Evolutionary conservation across 1,140 invertebrate species (phyloP).

Genomic region (Leptoteleia sp.): DNA sequence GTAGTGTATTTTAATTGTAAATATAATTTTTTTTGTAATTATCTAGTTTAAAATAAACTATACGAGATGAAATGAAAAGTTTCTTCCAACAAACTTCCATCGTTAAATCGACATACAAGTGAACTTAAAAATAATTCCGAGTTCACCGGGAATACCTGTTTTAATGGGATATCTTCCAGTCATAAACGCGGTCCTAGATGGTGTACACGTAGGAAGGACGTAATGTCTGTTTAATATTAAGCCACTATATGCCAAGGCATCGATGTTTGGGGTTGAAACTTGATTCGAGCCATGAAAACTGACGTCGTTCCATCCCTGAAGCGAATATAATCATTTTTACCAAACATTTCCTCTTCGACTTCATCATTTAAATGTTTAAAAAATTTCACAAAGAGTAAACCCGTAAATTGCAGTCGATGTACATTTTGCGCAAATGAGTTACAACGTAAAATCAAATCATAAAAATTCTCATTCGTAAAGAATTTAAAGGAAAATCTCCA

Average conservation of each 20-base stretch:
- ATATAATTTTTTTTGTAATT: no score
- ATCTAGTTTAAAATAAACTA: no score
- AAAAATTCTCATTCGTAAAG: no score
- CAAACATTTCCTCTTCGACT: no score
- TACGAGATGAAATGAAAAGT: no score
- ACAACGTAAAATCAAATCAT: no score
- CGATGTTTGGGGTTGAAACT: conserved; percentile 86
- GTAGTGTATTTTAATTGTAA: no score
- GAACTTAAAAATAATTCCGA: not conserved
- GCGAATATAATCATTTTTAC: conserved; percentile 21
- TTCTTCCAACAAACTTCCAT: no score
- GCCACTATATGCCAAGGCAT: conserved; percentile 84
- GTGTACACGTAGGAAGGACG: conserved; percentile 83
- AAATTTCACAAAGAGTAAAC: no score
- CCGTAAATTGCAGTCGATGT: no score
- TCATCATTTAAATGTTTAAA: not conserved
- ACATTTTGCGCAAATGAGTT: no score
- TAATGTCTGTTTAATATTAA: conserved; percentile 85
- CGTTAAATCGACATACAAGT: not conserved
- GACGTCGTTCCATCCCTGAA: conserved; percentile 87
- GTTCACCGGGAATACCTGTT: conserved; percentile 72
- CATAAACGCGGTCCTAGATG: conserved; percentile 84
- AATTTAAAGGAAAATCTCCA: no score
- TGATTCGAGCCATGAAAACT: conserved; percentile 87
- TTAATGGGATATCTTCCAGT: conserved; percentile 85